A percentile compares a stretch with the other conserved stretches of the same genome.
phyloP scores from a whole-genome alignment of 2,113 vertebrate genomes.

The Loxodonta africana region DNA sequence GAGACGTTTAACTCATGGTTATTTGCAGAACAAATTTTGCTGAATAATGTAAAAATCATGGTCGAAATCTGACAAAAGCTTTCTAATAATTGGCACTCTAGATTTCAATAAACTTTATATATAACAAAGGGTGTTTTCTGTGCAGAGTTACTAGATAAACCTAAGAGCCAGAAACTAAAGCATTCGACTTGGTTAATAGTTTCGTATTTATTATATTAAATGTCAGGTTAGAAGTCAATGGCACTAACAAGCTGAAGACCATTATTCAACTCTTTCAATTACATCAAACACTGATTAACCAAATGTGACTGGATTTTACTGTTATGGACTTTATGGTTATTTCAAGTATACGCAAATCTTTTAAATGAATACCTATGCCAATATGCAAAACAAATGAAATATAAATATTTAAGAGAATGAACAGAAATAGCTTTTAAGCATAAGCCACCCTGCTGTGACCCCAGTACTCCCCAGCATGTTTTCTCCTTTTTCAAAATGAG shows the following conservation, averaged over 20 bases:
- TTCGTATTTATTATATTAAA: conserved; percentile 82
- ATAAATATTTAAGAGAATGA: conserved; percentile 88
- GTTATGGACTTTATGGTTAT: conserved; percentile 79
- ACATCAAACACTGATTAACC: conserved; percentile 84
- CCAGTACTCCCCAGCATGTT: too few relatives aligned
- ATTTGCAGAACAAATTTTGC: conserved; percentile 86
- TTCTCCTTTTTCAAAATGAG: too few relatives aligned
- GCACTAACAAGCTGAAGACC: conserved; percentile 83
- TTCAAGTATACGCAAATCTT: conserved; percentile 82
- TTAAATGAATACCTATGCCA: conserved; percentile 85
- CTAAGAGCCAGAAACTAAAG: conserved; percentile 81
- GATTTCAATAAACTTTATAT: conserved; percentile 80
- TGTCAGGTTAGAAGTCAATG: conserved; percentile 83
- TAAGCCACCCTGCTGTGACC: conserved; percentile 76
- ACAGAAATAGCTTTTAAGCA: conserved; percentile 83
- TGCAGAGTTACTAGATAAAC: conserved; percentile 78
- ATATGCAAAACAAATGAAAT: conserved; percentile 88
- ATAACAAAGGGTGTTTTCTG: conserved; percentile 73
- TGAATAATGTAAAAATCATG: conserved; percentile 80
- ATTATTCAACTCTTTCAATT: conserved; percentile 83
- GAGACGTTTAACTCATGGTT: conserved; percentile 84
- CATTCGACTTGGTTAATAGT: conserved; percentile 83
- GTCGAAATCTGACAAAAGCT: conserved; percentile 80
- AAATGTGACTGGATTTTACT: conserved; percentile 81
- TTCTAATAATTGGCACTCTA: conserved; percentile 75